phyloP scores from a whole-genome alignment of 2,797 vertebrate genomes.

The Acanthornis magna region DNA sequence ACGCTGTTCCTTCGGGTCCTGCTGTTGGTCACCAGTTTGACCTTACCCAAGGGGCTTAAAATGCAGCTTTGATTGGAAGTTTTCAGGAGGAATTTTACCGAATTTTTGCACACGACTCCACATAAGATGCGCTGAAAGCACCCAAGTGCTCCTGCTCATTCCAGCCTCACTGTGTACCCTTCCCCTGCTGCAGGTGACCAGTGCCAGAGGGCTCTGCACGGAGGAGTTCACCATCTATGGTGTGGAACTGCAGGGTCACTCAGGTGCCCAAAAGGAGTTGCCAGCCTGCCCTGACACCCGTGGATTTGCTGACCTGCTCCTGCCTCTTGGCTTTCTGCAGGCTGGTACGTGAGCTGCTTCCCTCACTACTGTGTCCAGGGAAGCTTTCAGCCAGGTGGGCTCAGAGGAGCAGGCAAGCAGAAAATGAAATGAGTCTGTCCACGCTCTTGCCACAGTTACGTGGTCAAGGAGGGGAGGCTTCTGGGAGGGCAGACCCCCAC shows the following conservation, averaged over 20 bases:
- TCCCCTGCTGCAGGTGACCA: neutral
- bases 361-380: neutral
- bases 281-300: neutral
- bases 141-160: fast-evolving
- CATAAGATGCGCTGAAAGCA: neutral
- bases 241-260: neutral
- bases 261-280: neutral
- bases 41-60: neutral
- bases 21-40: neutral
- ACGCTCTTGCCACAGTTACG: neutral
- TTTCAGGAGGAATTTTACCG: neutral
- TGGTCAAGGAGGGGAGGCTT: neutral
- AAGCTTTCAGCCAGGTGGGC: neutral
- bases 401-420: neutral
- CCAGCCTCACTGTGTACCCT: fast-evolving
- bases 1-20: neutral
- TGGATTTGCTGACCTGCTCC: neutral
- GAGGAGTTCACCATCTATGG: neutral
- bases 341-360: neutral
- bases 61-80: neutral
- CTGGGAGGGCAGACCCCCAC: neutral
- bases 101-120: neutral
- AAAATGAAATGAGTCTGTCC: neutral
- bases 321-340: neutral
- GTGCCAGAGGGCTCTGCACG: fast-evolving